Conservation (phyloP, 2,888 invertebrate genomes). For the Apamea crenata region DNA sequence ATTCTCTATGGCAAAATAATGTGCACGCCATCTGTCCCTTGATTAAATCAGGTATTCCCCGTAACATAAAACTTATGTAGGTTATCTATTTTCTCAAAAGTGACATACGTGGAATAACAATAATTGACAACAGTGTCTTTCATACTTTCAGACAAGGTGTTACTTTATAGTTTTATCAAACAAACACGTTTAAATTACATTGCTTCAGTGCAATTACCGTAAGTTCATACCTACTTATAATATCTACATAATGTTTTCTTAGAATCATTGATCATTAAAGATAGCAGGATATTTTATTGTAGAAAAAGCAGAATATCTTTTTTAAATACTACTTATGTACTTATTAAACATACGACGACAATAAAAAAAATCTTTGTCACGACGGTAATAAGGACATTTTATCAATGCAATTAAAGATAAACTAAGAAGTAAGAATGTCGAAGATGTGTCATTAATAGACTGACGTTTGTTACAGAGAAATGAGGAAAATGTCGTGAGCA, state of each 20-base stretch:
- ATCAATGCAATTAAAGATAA: slow-evolving; percentile 1
- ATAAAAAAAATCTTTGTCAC: not conserved
- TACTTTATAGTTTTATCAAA: not conserved
- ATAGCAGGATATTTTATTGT: not conserved
- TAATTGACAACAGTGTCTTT: slow-evolving; percentile 3
- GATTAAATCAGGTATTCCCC: slow-evolving; percentile 20
- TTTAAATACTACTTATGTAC: not conserved
- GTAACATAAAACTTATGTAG: not conserved
- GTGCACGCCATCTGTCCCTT: not conserved
- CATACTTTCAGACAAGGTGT: not conserved
- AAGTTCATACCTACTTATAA: not conserved
- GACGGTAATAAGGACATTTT: not conserved
- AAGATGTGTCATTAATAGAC: not conserved
- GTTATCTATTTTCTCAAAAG: not conserved
- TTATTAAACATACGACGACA: not conserved
- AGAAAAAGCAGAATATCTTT: not conserved
- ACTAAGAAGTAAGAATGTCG: not conserved
- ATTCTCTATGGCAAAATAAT: slow-evolving; percentile 13
- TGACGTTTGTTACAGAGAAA: not conserved
- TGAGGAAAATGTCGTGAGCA: too few relatives aligned
- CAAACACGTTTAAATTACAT: not conserved
- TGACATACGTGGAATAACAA: not conserved
- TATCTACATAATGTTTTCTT: not conserved
- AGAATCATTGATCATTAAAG: not conserved
- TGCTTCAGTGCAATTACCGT: not conserved